phyloP scores from a whole-genome alignment of 2,797 vertebrate species.

The Chaunax sp. region DNA sequence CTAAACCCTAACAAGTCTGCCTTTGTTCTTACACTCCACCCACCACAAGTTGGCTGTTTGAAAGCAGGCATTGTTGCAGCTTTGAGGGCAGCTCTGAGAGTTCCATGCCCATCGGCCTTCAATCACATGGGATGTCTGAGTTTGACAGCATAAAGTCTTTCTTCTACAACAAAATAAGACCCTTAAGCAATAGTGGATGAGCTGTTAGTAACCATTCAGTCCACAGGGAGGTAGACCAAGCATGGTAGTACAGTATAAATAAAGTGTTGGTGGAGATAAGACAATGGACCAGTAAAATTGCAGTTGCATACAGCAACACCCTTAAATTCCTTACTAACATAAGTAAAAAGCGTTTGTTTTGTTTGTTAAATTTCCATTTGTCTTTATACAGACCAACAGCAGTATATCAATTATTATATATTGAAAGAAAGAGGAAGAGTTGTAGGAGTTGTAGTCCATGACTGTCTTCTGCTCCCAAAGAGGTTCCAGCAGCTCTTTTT shows the following conservation, averaged over 20 bases:
- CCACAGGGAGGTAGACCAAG: slow-evolving; percentile 76
- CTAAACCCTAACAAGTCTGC: slow-evolving; percentile 78
- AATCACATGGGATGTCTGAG: slow-evolving; percentile 83
- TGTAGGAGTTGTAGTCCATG: neutral
- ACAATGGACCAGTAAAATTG: slow-evolving; percentile 70
- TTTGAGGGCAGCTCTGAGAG: slow-evolving; percentile 84
- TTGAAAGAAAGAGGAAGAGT: too few relatives aligned
- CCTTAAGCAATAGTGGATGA: slow-evolving; percentile 83
- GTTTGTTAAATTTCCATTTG: slow-evolving; percentile 12
- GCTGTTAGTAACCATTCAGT: slow-evolving; percentile 77
- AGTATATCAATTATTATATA: neutral
- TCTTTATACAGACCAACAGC: neutral
- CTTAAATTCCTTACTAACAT: slow-evolving; percentile 40
- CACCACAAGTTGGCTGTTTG: slow-evolving; percentile 75
- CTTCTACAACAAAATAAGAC: slow-evolving; percentile 82
- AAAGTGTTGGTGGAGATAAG: slow-evolving; percentile 77
- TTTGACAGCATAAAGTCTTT: slow-evolving; percentile 85
- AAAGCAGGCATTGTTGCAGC: slow-evolving; percentile 77
- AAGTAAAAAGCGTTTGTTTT: slow-evolving; percentile 36
- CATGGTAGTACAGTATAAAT: slow-evolving; percentile 70
- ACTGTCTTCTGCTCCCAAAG: neutral
- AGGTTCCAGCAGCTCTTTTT: slow-evolving; percentile 4
- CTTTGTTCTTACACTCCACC: slow-evolving; percentile 83
- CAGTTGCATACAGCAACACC: slow-evolving; percentile 59
- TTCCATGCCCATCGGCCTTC: slow-evolving; percentile 84